Conservation (phyloP, 2,888 invertebrate genomes). For the Dusona sp. region DNA sequence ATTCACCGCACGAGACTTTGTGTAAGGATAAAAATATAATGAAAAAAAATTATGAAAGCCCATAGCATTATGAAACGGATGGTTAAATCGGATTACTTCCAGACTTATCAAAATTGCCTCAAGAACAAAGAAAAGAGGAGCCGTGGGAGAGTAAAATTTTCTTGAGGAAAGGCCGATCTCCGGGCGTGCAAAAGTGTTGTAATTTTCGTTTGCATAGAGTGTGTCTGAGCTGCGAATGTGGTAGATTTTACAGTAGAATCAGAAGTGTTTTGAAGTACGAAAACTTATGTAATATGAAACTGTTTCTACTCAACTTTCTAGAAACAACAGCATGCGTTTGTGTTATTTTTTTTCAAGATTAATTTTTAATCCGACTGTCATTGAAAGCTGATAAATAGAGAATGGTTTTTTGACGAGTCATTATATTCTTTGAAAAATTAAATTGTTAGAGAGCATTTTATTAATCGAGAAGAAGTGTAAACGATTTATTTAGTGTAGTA, state of each 20-base stretch:
- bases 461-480: too few species aligned
- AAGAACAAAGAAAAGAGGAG: background rate
- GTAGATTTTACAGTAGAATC: background rate
- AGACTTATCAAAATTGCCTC: slow-evolving; percentile 38
- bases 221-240: background rate
- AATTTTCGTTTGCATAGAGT: background rate
- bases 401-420: too few species aligned
- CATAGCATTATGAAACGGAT: background rate
- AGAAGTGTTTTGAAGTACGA: background rate
- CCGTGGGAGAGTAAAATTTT: background rate
- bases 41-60: background rate
- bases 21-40: slow-evolving; percentile 12
- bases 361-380: too few species aligned
- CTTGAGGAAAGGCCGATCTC: background rate
- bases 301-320: background rate
- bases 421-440: too few species aligned
- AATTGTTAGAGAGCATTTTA: too few species aligned
- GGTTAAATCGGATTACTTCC: slow-evolving; percentile 14
- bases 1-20: slow-evolving; percentile 40
- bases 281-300: background rate
- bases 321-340: background rate
- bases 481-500: too few species aligned
- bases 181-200: background rate
- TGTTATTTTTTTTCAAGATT: too few species aligned
- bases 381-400: too few species aligned